These are phyloP conservation scores for Copsychus sechellarum DNA, from an alignment of 2,113 vertebrate genomes.

Conservation along the genomic window DNA sequence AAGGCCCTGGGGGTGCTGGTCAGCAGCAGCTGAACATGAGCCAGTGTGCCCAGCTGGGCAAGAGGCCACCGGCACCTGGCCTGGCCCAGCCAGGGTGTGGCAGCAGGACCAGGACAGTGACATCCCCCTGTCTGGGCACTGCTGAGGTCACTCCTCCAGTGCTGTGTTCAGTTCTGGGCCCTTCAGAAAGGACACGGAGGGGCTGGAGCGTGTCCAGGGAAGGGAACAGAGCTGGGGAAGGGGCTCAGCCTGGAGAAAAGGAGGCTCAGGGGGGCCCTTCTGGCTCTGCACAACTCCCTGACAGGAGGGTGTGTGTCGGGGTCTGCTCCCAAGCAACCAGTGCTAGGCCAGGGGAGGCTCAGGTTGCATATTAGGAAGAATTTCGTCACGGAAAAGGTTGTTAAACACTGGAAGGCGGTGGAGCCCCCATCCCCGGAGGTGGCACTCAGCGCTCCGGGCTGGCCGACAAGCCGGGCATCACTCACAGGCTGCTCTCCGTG, in stretches of 20 bases:
- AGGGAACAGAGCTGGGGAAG: accelerated
- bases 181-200: too few relatives aligned
- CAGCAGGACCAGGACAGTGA: not conserved
- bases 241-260: not conserved
- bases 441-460: not conserved
- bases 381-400: too few relatives aligned
- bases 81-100: not conserved
- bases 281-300: not conserved
- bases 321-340: not conserved
- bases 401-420: not conserved
- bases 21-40: not conserved
- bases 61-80: not conserved
- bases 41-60: not conserved
- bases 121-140: not conserved
- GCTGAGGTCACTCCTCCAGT: not conserved
- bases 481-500: not conserved
- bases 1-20: not conserved
- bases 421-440: not conserved
- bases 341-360: not conserved
- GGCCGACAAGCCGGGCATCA: not conserved
- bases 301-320: accelerated
- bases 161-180: accelerated
- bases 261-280: accelerated
- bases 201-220: accelerated
- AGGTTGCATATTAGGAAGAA: not conserved